Percentiles rank a stretch among this genome's conserved stretches.
Conservation (phyloP, 2,888 invertebrate species). For the Gari tellinella region DNA sequence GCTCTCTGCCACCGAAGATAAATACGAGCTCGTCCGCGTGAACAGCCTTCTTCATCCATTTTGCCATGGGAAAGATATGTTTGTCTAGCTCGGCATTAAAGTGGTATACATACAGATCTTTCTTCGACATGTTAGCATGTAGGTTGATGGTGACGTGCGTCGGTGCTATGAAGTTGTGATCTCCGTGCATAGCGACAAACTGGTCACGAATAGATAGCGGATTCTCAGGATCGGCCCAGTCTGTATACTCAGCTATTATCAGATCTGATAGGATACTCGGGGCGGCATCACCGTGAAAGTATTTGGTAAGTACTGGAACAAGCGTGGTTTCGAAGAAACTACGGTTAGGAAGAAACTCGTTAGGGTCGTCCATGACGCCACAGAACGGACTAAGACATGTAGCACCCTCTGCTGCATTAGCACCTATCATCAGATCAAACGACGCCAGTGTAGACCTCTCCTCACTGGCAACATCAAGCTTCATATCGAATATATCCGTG, state of each 20-base stretch:
- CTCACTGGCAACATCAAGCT: neutral
- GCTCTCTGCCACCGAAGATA: too few relatives aligned
- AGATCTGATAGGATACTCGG: neutral
- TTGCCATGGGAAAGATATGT: too few relatives aligned
- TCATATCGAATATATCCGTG: neutral
- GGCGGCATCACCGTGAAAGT: neutral
- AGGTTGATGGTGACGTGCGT: too few relatives aligned
- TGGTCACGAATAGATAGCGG: neutral
- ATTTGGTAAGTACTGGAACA: neutral
- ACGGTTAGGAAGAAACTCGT: constrained; percentile 80
- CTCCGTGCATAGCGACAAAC: neutral
- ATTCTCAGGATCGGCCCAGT: constrained; percentile 14
- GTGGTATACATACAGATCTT: too few relatives aligned
- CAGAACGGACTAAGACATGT: constrained; percentile 80
- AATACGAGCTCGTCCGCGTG: too few relatives aligned
- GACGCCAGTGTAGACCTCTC: neutral
- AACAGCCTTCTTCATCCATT: too few relatives aligned
- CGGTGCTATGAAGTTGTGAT: neutral
- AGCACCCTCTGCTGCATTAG: constrained; percentile 95
- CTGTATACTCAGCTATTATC: constrained; percentile 8
- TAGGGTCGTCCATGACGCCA: constrained; percentile 93
- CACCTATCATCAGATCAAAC: constrained; percentile 89
- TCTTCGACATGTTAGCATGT: too few relatives aligned
- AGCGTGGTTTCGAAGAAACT: neutral
- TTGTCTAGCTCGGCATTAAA: too few relatives aligned